These are phyloP conservation scores for Steinernema hermaphroditum DNA, from an alignment of 2,888 invertebrate species.

Conservation along the genomic window DNA sequence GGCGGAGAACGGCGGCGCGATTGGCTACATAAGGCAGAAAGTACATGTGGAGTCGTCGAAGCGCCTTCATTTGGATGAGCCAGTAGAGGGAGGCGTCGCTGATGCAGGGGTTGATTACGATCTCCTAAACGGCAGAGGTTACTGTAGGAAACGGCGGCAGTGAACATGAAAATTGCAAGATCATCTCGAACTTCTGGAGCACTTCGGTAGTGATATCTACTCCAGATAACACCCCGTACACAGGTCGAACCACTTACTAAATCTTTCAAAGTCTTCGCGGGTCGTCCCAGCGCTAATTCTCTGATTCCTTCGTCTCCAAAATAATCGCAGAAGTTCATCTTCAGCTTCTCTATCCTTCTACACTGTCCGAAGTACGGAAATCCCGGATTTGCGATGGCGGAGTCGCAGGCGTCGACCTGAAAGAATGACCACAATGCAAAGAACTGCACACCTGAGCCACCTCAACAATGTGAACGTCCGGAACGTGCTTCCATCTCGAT, in stretches of 20 bases:
- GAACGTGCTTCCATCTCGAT: constrained; percentile 30
- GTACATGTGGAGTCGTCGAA: constrained; percentile 56
- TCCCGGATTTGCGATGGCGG: constrained; percentile 60
- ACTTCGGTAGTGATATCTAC: no score
- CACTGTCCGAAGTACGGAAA: constrained; percentile 59
- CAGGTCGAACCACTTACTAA: no score
- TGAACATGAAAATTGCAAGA: no score
- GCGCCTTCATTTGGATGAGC: constrained; percentile 49
- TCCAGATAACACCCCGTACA: no score
- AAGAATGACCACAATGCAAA: constrained; percentile 1
- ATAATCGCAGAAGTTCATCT: constrained; percentile 64
- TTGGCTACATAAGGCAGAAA: constrained; percentile 59
- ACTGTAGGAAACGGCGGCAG: background rate
- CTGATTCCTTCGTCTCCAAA: constrained; percentile 59
- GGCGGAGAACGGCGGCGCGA: constrained; percentile 53
- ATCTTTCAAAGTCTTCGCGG: constrained; percentile 49
- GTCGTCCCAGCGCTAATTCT: constrained; percentile 52
- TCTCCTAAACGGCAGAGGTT: constrained; percentile 49
- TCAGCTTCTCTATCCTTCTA: constrained; percentile 48
- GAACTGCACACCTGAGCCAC: constrained; percentile 31
- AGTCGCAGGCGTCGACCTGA: constrained; percentile 61
- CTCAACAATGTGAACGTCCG: constrained; percentile 50
- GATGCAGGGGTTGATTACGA: constrained; percentile 56
- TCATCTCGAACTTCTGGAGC: no score
- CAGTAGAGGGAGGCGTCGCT: constrained; percentile 56